Percentiles rank a stretch among this genome's conserved stretches.
These are phyloP conservation scores for Rhynchonema sp. DNA, from an alignment of 2,888 invertebrate species.

Conservation along the genomic window DNA sequence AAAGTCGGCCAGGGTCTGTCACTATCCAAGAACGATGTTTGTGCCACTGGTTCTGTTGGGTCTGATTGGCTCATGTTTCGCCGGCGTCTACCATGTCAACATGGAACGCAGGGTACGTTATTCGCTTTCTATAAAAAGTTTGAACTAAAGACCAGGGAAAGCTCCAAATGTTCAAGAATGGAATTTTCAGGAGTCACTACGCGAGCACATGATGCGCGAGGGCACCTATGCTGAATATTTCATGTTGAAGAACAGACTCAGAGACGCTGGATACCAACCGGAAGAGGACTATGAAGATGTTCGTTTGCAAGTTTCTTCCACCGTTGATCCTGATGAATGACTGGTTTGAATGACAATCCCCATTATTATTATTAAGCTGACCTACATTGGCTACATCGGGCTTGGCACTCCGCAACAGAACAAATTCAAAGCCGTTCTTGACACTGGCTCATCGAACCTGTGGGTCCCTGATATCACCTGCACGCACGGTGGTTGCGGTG, in stretches of 20 bases:
- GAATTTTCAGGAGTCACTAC: neutral
- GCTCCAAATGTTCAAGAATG: too few species aligned
- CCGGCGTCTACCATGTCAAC: too few species aligned
- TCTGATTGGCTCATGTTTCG: too few species aligned
- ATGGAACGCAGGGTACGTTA: too few species aligned
- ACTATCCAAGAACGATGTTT: too few species aligned
- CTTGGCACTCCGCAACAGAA: constrained; percentile 32
- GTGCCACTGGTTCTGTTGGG: too few species aligned
- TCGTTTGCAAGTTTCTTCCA: neutral
- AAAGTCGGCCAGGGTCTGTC: too few species aligned
- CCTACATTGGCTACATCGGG: constrained; percentile 23
- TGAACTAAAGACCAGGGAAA: too few species aligned
- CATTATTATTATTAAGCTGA: neutral
- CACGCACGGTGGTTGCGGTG: constrained; percentile 34
- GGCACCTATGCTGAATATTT: neutral
- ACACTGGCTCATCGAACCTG: constrained; percentile 88
- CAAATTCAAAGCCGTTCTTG: constrained; percentile 63
- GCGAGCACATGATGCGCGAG: neutral
- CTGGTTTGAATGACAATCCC: neutral
- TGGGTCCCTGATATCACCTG: constrained; percentile 96
- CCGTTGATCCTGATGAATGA: neutral
- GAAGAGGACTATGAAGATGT: neutral
- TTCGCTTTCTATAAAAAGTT: too few species aligned
- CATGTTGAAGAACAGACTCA: neutral
- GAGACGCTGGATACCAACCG: neutral